Conservation (phyloP, 1,140 invertebrate genomes). For the Chrysoperla carnea region DNA sequence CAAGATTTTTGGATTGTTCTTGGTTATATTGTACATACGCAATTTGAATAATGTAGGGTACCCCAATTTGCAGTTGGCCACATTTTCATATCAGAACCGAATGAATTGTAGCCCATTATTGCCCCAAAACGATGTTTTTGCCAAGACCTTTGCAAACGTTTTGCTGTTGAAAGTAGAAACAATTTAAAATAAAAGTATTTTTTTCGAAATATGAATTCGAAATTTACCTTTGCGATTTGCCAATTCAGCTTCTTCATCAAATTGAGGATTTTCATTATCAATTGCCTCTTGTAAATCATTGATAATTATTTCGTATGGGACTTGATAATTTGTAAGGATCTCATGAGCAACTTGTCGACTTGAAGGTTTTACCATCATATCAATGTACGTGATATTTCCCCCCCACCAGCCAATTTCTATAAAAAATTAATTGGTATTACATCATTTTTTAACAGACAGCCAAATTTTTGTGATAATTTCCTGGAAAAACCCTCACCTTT, state of each 20-base stretch:
- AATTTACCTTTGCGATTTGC: conserved; percentile 51
- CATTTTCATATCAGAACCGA: conserved; percentile 30
- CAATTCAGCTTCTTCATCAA: conserved; percentile 35
- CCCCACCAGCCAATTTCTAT: conserved; percentile 50
- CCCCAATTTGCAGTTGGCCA: conserved; percentile 36
- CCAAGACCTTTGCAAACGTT: conserved; percentile 17
- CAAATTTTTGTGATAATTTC: background rate
- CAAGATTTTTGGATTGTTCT: too few relatives aligned
- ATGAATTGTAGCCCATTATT: conserved; percentile 31
- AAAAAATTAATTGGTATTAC: conserved; percentile 5
- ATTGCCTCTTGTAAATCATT: conserved; percentile 57
- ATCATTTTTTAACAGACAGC: background rate
- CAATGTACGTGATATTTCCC: conserved; percentile 42
- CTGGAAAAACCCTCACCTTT: conserved; percentile 17
- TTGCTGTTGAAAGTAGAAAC: conserved; percentile 18
- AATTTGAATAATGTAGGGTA: conserved; percentile 8
- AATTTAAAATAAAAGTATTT: background rate
- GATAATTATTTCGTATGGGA: conserved; percentile 47
- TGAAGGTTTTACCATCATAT: conserved; percentile 42
- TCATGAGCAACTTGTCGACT: conserved; percentile 31
- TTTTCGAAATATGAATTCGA: conserved; percentile 5
- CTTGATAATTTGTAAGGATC: conserved; percentile 29
- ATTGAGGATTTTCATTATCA: conserved; percentile 53
- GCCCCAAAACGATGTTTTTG: conserved; percentile 17
- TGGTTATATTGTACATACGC: background rate